Evolutionary conservation across 2,797 vertebrate genomes (phyloP), one percentile per base, ranked within the genome.

Genomic region (Remorina albescens): DNA sequence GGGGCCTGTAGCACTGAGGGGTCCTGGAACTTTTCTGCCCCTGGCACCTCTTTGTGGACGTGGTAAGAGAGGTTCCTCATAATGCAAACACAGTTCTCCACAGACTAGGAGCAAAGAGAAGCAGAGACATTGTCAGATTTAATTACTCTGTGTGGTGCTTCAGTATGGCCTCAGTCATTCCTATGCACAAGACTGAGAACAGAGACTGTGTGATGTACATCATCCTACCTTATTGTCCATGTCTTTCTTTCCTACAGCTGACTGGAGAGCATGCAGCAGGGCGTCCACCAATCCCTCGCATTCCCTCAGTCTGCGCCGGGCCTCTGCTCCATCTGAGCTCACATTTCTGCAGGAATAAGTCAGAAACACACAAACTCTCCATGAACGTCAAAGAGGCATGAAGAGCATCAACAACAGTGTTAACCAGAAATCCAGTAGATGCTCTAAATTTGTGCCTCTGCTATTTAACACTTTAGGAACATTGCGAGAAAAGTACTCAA

Each of bases 21-120:
- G 50, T 99, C 98, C 81, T 95, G 96, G 90, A 96, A 99, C 84
- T 94, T 95, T 73, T 99, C 98, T 0, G 97, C 97, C 32, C 98
- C 98, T 0, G 98, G 98, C n/a, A 99, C 95, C 89, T 99, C 98
- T 93, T 97, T 98, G 92, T 99, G 98, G 76, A 99, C 98, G 0
- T 99, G 98, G 86, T 99, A 99, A 66, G 97, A 99, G 81, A 99
- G 95, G 92, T 99, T 99, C 83, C 98, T 91, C 97, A 99, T 98
- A 89, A 99, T 99, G 83, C 98, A 99, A 75, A 99, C 98, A 0
- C 97, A 99, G 88, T 99, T 99, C 93, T 99, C 98, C 91, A 99
- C 98, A 1, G 98, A 99, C 98, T 99, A 86, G 11, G 0, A 39
- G n/a, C 47, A 18, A 34, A 75, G 5, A 55, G 6, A 80, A 15